Conservation (phyloP, 2,888 invertebrate genomes). For the Lumbricus terrestris region DNA sequence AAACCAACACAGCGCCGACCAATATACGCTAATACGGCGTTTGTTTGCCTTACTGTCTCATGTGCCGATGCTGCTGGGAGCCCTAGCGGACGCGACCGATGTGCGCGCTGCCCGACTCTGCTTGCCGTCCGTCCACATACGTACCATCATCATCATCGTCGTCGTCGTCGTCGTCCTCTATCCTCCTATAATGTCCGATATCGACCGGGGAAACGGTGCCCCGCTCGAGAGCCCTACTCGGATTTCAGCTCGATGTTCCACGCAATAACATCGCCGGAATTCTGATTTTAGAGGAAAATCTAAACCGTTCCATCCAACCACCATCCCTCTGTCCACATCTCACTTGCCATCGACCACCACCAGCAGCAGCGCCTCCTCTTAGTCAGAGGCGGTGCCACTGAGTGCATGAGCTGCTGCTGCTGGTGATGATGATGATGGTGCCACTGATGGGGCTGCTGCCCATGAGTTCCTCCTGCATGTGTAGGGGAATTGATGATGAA, state of each 20-base stretch:
- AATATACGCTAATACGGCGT: not conserved
- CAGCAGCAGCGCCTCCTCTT: too few species aligned
- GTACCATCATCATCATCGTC: not conserved
- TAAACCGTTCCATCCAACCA: not conserved
- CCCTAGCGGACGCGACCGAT: not conserved
- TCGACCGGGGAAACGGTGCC: not conserved
- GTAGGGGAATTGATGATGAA: not conserved
- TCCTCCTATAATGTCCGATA: not conserved
- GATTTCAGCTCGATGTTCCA: not conserved
- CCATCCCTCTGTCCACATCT: not conserved
- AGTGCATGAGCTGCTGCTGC: not conserved
- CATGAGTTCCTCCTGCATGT: not conserved
- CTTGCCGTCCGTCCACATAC: not conserved
- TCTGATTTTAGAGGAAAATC: constrained; percentile 17
- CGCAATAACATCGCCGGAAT: not conserved
- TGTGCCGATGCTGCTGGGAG: not conserved
- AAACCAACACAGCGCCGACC: constrained; percentile 14
- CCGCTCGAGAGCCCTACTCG: not conserved
- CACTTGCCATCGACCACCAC: not conserved
- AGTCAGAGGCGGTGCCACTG: not conserved
- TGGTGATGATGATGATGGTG: not conserved
- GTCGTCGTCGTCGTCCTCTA: not conserved
- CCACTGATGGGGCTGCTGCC: not conserved
- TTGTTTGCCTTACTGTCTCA: constrained; percentile 9
- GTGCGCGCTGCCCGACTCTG: not conserved